Evolutionary conservation across 2,888 invertebrate species (phyloP).

Genomic region (Tanypteryx hageni): DNA sequence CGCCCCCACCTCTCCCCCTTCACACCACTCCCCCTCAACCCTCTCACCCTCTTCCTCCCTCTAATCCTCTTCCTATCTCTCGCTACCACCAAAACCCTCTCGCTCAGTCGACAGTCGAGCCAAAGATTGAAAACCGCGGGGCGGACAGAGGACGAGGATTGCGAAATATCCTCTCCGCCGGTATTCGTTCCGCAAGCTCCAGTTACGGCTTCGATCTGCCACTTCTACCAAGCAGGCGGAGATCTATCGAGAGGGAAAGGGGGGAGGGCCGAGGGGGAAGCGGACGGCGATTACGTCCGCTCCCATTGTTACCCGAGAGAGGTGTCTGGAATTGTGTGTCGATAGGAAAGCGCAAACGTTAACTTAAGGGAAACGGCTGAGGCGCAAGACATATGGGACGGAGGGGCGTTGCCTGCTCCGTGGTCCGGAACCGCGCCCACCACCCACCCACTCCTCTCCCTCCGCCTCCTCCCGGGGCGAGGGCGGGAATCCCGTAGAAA

Average conservation of each 20-base stretch:
- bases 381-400: background rate
- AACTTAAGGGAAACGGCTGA: constrained; percentile 8
- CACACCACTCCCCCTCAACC: background rate
- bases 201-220: background rate
- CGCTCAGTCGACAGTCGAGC: background rate
- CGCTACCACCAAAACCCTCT: background rate
- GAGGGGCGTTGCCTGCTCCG: background rate
- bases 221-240: too few relatives aligned
- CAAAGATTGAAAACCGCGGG: background rate
- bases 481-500: too few relatives aligned
- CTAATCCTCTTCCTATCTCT: background rate
- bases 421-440: background rate
- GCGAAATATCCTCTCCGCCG: background rate
- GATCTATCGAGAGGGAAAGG: too few relatives aligned
- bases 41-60: background rate
- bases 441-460: too few relatives aligned
- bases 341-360: background rate
- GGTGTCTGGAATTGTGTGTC: too few relatives aligned
- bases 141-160: background rate
- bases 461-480: too few relatives aligned
- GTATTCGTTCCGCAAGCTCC: background rate
- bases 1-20: background rate
- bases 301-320: background rate
- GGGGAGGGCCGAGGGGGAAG: background rate
- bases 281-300: background rate